Evolutionary conservation across 2,113 vertebrate species (phyloP).

Genomic region (Nipponia nippon): DNA sequence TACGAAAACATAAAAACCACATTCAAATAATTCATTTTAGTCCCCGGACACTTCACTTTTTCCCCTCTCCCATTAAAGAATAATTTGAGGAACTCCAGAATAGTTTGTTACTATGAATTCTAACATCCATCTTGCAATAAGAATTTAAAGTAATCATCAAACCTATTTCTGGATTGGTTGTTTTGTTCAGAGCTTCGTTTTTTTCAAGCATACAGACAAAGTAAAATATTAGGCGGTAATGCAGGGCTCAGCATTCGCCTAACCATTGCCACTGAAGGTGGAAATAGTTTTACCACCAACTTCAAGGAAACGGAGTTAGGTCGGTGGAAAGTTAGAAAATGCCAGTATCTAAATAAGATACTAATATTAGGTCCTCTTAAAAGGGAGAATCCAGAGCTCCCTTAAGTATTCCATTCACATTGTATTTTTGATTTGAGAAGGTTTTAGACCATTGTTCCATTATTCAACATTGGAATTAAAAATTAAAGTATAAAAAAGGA

Average conservation of each 20-base stretch:
- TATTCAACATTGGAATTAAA: background rate
- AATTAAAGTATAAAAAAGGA: background rate
- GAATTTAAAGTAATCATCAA: slow-evolving; percentile 5
- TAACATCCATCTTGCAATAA: background rate
- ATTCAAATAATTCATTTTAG: slow-evolving; percentile 61
- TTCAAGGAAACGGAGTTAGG: background rate
- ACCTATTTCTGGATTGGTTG: background rate
- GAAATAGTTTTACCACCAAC: background rate
- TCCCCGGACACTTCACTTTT: slow-evolving; percentile 52
- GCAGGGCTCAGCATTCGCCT: background rate
- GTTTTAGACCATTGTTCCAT: background rate
- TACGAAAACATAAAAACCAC: slow-evolving; percentile 28
- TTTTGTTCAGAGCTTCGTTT: background rate
- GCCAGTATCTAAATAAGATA: background rate
- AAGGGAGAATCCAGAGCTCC: background rate
- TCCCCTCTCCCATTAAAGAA: background rate
- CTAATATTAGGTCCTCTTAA: background rate
- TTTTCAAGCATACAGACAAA: background rate
- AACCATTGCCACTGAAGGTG: background rate
- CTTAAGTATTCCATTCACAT: background rate
- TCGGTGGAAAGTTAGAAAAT: background rate
- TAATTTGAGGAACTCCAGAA: slow-evolving; percentile 48
- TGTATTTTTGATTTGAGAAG: background rate
- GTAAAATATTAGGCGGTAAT: accelerated
- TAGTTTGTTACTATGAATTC: slow-evolving; percentile 36